Evolutionary conservation across 2,113 vertebrate species (phyloP).

Genomic region (Ariopsis seemanni): DNA sequence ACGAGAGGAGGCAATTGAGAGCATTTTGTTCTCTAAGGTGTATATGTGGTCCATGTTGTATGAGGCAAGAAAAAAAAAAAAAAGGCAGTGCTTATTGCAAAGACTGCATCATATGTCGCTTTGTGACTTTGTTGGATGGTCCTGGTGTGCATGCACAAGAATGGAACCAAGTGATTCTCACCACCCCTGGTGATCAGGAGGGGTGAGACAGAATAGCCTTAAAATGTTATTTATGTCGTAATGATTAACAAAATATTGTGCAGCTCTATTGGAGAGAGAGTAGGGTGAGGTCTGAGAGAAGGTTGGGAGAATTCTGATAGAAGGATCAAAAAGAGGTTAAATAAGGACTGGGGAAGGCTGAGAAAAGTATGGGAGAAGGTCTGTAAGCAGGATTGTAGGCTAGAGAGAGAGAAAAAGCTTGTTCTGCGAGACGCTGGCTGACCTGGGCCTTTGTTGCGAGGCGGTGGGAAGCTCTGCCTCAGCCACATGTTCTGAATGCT

Average conservation of each 20-base stretch:
- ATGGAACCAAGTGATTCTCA: too few relatives aligned
- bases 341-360: not conserved
- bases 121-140: not conserved
- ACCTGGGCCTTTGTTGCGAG: conserved; percentile 77
- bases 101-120: not conserved
- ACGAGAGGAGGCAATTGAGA: not conserved
- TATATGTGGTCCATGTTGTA: not conserved
- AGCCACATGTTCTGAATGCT: conserved; percentile 74
- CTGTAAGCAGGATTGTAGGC: conserved; percentile 2
- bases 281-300: not conserved
- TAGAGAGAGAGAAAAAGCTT: conserved; percentile 4
- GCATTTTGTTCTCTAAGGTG: not conserved
- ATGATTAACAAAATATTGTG: not conserved
- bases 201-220: not conserved
- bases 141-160: too few relatives aligned
- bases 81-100: not conserved
- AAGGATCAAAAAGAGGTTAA: not conserved
- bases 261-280: not conserved
- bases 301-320: not conserved
- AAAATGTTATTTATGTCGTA: not conserved
- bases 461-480: conserved; percentile 75
- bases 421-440: conserved; percentile 61
- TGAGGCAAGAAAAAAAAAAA: not conserved
- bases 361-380: not conserved
- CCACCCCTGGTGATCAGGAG: not conserved